Base-by-base conservation (phyloP, 1,140 invertebrate genomes). In the Panulirus ornatus region DNA sequence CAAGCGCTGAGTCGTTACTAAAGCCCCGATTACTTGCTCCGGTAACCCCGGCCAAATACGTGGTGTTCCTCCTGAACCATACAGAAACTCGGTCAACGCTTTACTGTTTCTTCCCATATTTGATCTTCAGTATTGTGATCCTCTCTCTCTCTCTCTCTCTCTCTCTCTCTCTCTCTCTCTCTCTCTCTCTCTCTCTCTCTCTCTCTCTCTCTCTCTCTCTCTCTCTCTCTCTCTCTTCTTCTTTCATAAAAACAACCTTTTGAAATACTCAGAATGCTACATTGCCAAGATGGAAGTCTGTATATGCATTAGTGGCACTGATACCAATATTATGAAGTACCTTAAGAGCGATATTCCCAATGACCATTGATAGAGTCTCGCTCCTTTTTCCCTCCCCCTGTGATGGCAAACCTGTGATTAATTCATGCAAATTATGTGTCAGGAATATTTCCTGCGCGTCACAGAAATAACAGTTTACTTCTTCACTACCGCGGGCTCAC, bases 141-240 rank as follows among this genome's bases (percentile, higher is more conserved):
- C 58, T 30, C 22, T 27, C 58, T 71, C 36, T 38, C 27, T 71
- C 66, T 71, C 27, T 63, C 81, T 63, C 54, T 83, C 30, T 63
- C 54, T 83, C 54, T 63, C 51, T 38, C 51, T 38, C 34, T 38
- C 34, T 36, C 34, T 40, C 58, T 40, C 58, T 66, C 81, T 83
- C 54, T 83, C 81, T 40, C 81, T 66, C 34, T 40, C 81, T 63
- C 34, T 40, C 58, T 66, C 58, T 40, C 81, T 83, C 58, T 83
- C 81, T 66, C 81, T 40, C 58, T 66, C 81, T 38, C 34, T 40
- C 58, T 40, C 38, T 34, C 73, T 76, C 38, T 76, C 73, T 42
- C 73, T 42, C 38, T 83, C 54, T 63, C 51, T 66, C 58, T 66
- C 81, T 66, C 34, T 83, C 81, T 83, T 38, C 38, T 54, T 22